These are phyloP conservation scores for Drosophila miranda DNA, from an alignment of 1,140 invertebrate genomes.

Conservation along the genomic window DNA sequence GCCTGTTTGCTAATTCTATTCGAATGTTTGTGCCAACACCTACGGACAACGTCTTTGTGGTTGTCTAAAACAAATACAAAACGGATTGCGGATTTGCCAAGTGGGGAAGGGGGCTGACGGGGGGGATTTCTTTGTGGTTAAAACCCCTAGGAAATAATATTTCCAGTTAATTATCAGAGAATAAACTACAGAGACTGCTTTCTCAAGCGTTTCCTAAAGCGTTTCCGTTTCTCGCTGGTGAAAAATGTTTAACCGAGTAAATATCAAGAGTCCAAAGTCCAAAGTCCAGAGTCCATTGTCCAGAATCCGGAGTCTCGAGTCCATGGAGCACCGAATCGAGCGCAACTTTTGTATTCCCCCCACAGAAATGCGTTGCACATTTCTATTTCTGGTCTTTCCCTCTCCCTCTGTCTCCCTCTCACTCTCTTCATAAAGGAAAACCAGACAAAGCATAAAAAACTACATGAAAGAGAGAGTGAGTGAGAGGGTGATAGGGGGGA, in stretches of 20 bases:
- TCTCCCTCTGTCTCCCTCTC: too few relatives aligned
- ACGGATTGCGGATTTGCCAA: constrained; percentile 7
- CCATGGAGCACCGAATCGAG: constrained; percentile 16
- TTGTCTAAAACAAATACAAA: constrained; percentile 34
- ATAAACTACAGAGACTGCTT: background rate
- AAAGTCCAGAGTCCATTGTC: constrained; percentile 26
- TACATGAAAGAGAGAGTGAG: too few relatives aligned
- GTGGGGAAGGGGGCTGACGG: background rate
- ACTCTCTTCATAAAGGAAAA: background rate
- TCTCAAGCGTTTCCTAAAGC: constrained; percentile 4
- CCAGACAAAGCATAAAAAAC: constrained; percentile 23
- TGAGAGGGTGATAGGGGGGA: background rate
- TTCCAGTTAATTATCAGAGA: background rate
- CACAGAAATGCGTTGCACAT: constrained; percentile 41
- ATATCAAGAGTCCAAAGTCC: constrained; percentile 12
- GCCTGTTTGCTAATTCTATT: constrained; percentile 29
- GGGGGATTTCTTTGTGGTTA: constrained; percentile 1
- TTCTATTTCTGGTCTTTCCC: constrained; percentile 22
- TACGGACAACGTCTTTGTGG: constrained; percentile 57
- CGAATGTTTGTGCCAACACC: constrained; percentile 38
- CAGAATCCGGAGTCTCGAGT: constrained; percentile 23
- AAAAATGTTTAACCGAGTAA: constrained; percentile 15
- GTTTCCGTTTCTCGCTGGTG: background rate
- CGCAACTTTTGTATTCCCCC: constrained; percentile 36
- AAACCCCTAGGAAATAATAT: too few relatives aligned